Evolutionary conservation across 2,797 vertebrate species (phyloP), one percentile per base, ranked within the genome.

Genomic region (Lepidocolaptes lacrymiger): DNA sequence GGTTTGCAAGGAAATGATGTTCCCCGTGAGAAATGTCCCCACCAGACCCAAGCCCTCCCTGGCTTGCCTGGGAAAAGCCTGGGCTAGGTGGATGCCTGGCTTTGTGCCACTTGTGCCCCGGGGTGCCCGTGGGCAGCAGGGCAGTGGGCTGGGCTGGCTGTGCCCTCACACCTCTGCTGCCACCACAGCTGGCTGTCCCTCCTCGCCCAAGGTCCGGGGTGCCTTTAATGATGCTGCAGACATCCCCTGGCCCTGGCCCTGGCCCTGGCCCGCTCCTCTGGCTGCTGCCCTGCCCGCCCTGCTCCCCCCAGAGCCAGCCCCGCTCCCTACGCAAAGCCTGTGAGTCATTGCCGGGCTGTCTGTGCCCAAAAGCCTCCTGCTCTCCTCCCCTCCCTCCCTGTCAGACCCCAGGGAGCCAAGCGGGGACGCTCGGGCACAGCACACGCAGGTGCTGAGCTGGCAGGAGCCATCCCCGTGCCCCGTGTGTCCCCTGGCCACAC

Each of bases 41-140:
- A 62, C 20, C 71, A 67, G 63, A 44, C 48, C 30, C 48, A 46
- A 44, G 36, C 34, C 69, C 75, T 78, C 84, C 61, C 39, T 15
- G 17, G 11, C 8, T 49, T 74, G 34, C 26, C 55, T 20, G 28
- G 66, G 55, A 55, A 82, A 51, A 49, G 17, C 32, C 55, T n/a
- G 39, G 13, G 10, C n/a, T 16, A 10, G 13, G 43, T 39, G 36
- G 30, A 9, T 52, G 52, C 73, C 49, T 18, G 68, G 76, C 30
- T 64, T 59, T 68, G 22, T 69, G 27, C 54, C 22, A 27, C 73
- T 75, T 10, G 48, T 46, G 2, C 34, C 20, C 34, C 0, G 2
- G 3, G 0, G 0, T 56, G 46, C 51, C 14, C 0, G 0, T 15
- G 68, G 43, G 39, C 75, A 51, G 75, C 43, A 3, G 17, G 26